A percentile compares a stretch with the other conserved stretches of the same genome.
phyloP scores from a whole-genome alignment of 1,140 invertebrate genomes.

The Zaprionus ornatus region DNA sequence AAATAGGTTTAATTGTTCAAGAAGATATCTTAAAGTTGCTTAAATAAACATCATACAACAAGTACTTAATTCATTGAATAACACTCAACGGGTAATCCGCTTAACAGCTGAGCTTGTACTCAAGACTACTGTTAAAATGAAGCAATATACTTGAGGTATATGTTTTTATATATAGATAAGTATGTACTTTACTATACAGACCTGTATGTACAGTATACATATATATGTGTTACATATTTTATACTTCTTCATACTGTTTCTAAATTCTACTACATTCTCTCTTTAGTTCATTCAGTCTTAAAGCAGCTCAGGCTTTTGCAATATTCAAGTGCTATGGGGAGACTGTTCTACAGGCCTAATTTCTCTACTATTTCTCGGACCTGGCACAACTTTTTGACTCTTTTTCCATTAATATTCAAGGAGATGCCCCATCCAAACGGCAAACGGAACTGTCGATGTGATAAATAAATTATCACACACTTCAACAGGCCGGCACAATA shows the following conservation, averaged over 20 bases:
- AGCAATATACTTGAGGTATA: background rate
- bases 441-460: constrained; percentile 17
- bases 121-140: background rate
- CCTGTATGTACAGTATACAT: background rate
- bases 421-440: background rate
- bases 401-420: constrained; percentile 31
- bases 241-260: background rate
- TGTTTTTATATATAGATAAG: background rate
- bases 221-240: background rate
- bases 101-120: background rate
- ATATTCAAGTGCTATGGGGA: background rate
- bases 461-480: constrained; percentile 50
- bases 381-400: constrained; percentile 21
- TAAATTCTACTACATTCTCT: background rate
- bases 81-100: background rate
- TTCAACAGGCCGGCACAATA: constrained; percentile 29
- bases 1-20: background rate
- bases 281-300: background rate
- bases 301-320: background rate
- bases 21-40: background rate
- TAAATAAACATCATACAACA: background rate
- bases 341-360: background rate
- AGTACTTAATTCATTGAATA: background rate
- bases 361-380: background rate
- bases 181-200: too few relatives aligned